A percentile compares a stretch with the other conserved stretches of the same genome.
phyloP scores from a whole-genome alignment of 2,888 invertebrate species.

The Pterobdella sp. region DNA sequence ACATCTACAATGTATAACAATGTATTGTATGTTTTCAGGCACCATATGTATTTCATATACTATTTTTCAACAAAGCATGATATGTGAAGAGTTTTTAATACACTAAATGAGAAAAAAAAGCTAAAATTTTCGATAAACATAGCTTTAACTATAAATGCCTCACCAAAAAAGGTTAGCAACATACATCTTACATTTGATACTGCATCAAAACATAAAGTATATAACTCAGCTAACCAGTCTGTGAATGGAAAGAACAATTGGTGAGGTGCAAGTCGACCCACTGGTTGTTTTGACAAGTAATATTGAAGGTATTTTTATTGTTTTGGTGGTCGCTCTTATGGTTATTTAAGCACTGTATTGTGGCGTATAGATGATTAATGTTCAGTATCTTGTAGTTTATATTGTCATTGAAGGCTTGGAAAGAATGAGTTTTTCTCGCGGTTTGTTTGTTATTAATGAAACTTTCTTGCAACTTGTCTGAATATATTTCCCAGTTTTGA shows the following conservation, averaged over 20 bases:
- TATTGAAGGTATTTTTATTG: neutral
- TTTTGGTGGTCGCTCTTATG: neutral
- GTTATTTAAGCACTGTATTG: constrained; percentile 10
- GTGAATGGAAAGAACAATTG: neutral
- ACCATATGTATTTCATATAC: no score
- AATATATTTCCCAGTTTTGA: neutral
- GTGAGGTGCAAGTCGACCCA: constrained; percentile 5
- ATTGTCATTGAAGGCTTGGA: neutral
- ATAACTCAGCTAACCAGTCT: neutral
- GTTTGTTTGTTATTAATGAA: neutral
- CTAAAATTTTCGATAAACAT: no score
- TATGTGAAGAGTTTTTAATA: no score
- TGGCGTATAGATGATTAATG: constrained; percentile 9
- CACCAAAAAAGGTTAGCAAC: no score
- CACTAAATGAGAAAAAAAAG: no score
- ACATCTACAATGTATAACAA: no score
- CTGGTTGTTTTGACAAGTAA: constrained; percentile 2
- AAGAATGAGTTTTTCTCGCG: neutral
- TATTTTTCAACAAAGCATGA: no score
- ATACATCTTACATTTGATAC: no score
- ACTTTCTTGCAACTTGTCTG: neutral
- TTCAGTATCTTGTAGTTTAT: neutral
- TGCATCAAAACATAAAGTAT: no score
- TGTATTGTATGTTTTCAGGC: no score
- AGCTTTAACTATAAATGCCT: no score